These are phyloP conservation scores for Numida meleagris DNA, from an alignment of 2,113 vertebrate species.

Conservation along the genomic window DNA sequence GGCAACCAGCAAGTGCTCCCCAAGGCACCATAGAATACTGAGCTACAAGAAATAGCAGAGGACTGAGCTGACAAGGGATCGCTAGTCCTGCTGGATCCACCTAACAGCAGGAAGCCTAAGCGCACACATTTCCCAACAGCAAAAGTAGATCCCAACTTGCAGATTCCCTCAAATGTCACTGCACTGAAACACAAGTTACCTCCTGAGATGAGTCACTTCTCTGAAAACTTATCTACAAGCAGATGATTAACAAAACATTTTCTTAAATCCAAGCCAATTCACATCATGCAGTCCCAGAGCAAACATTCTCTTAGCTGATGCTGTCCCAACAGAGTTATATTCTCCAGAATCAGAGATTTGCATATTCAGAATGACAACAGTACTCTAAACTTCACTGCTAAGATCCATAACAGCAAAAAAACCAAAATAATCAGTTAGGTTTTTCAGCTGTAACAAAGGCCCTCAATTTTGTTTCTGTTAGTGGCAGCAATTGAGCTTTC, in stretches of 20 bases:
- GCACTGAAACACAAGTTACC: neutral
- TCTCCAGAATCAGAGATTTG: neutral
- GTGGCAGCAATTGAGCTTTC: neutral
- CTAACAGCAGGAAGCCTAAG: neutral
- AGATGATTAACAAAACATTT: neutral
- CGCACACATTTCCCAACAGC: neutral
- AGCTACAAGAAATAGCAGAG: neutral
- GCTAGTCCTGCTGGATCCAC: neutral
- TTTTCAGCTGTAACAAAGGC: neutral
- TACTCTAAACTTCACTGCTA: neutral
- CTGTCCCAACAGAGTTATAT: neutral
- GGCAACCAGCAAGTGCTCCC: neutral
- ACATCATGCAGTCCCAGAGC: neutral
- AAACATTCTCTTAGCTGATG: neutral
- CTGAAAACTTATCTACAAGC: neutral
- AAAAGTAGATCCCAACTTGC: neutral
- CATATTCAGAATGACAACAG: neutral
- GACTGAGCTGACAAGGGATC: neutral
- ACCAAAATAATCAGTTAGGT: neutral
- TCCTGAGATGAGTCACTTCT: neutral
- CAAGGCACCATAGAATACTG: neutral
- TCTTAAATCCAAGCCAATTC: neutral
- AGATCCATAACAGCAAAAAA: neutral
- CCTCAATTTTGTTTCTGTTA: neutral
- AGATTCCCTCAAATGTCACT: neutral